A percentile compares a stretch with the other conserved stretches of the same genome.
Conservation (phyloP, 2,797 vertebrate genomes). For the Crenichthys baileyi region DNA sequence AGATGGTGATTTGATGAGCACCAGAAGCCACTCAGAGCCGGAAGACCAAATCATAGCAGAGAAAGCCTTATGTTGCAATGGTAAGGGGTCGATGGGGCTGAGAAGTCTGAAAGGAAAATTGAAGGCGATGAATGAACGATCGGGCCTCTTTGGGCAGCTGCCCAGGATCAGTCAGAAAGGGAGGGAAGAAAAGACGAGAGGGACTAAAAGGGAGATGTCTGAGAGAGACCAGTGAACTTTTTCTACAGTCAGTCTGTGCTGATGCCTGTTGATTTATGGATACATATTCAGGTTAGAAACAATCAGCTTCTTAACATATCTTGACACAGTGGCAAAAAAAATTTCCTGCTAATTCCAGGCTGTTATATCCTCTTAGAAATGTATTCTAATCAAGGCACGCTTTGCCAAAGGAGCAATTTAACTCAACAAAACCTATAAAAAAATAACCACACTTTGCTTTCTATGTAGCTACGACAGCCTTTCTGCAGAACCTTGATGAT, state of each 20-base stretch:
- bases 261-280: conserved; percentile 2
- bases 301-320: background rate
- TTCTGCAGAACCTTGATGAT: background rate
- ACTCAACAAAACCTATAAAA: no score
- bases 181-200: conserved; percentile 26
- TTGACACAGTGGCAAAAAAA: background rate
- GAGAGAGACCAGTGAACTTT: conserved; percentile 47
- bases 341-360: background rate
- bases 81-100: conserved; percentile 21
- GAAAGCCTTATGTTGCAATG: conserved; percentile 24
- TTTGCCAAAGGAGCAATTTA: background rate
- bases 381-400: background rate
- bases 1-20: conserved; percentile 67
- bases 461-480: no score
- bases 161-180: conserved; percentile 70
- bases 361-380: background rate
- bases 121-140: conserved; percentile 72
- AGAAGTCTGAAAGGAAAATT: conserved; percentile 61
- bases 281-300: background rate
- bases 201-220: conserved; percentile 62
- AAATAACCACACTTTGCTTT: no score
- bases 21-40: conserved; percentile 59
- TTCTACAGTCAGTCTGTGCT: conserved; percentile 23
- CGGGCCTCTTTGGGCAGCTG: conserved; percentile 69
- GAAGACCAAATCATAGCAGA: conserved; percentile 50